Conservation (phyloP, 2,888 invertebrate species). For the Macrosoma leucophasiata region DNA sequence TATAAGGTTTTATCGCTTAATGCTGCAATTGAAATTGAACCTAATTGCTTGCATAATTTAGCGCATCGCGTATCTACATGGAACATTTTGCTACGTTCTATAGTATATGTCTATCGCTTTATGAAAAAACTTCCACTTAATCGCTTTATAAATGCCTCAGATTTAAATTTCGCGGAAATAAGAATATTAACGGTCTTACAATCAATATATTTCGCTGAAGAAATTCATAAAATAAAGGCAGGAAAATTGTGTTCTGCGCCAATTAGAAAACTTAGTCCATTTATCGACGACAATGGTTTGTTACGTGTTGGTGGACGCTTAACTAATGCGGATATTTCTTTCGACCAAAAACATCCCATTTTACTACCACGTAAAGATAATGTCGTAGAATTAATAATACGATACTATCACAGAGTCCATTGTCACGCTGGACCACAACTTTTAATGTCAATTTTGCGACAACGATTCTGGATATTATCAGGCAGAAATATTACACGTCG, state of each 20-base stretch:
- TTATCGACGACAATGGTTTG: not conserved
- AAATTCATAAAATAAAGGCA: not conserved
- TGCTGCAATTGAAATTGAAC: too few relatives aligned
- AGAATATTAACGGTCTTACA: not conserved
- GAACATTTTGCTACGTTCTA: too few relatives aligned
- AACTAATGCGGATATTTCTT: constrained; percentile 1
- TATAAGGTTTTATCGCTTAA: constrained; percentile 1
- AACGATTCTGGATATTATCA: constrained; percentile 9
- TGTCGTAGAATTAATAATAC: not conserved
- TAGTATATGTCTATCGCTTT: not conserved
- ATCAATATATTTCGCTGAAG: not conserved
- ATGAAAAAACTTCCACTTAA: not conserved
- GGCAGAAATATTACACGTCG: constrained; percentile 8
- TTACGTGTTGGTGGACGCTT: constrained; percentile 6
- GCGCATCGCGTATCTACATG: too few relatives aligned
- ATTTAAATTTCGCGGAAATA: not conserved
- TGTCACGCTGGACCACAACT: constrained; percentile 2
- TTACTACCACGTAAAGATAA: constrained; percentile 3
- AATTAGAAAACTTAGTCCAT: not conserved
- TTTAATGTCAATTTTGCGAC: constrained; percentile 9
- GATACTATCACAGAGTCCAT: not conserved
- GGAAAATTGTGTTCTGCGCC: not conserved
- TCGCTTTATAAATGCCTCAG: not conserved
- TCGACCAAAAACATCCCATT: constrained; percentile 4
- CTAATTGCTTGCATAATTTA: too few relatives aligned